Conservation (phyloP, 2,888 invertebrate genomes). For the Gasteruption jaculator region DNA sequence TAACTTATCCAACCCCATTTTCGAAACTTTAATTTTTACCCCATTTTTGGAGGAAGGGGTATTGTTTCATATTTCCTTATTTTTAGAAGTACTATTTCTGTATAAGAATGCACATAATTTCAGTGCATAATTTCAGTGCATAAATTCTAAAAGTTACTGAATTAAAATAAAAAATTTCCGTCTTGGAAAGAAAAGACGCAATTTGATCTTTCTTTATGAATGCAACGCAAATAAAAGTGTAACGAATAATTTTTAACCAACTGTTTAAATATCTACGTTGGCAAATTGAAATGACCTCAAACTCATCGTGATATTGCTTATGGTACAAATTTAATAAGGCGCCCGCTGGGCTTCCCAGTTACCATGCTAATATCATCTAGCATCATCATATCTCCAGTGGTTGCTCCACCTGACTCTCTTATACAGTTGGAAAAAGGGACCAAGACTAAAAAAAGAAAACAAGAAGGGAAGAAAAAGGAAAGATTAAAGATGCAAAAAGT, state of each 20-base stretch:
- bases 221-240: constrained; percentile 8
- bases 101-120: too few relatives aligned
- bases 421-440: constrained; percentile 15
- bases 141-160: too few relatives aligned
- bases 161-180: too few relatives aligned
- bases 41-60: too few relatives aligned
- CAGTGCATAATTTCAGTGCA: too few relatives aligned
- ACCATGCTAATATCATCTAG: constrained; percentile 43
- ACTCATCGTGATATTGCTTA: constrained; percentile 35
- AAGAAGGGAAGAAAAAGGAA: not conserved
- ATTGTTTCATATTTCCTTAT: too few relatives aligned
- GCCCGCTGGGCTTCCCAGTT: constrained; percentile 42
- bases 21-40: too few relatives aligned
- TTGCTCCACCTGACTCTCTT: constrained; percentile 37
- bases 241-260: not conserved
- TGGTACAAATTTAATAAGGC: constrained; percentile 45
- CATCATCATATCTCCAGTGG: constrained; percentile 25
- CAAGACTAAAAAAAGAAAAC: constrained; percentile 17
- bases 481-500: not conserved
- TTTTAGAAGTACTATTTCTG: too few relatives aligned
- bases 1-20: too few relatives aligned
- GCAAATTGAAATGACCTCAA: constrained; percentile 38
- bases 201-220: too few relatives aligned
- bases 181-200: too few relatives aligned
- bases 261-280: constrained; percentile 32